Conservation (phyloP, 2,113 vertebrate species). For the Anser brachyrhynchus region DNA sequence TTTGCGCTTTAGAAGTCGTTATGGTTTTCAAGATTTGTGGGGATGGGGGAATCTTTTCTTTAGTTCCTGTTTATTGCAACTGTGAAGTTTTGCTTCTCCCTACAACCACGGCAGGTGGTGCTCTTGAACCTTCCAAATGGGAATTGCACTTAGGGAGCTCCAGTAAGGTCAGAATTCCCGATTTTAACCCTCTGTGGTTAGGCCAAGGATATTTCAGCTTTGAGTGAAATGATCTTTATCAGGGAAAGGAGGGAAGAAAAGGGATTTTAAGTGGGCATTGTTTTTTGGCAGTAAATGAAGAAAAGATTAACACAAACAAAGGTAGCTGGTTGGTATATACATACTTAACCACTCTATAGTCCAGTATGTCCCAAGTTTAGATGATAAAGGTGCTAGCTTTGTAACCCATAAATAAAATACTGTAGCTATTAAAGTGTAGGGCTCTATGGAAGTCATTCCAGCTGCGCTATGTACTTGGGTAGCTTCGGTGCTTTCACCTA, state of each 20-base stretch:
- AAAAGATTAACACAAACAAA: not conserved
- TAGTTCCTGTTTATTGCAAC: not conserved
- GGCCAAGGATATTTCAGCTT: not conserved
- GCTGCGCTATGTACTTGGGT: not conserved
- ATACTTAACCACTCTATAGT: not conserved
- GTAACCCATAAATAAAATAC: not conserved
- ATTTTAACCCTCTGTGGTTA: not conserved
- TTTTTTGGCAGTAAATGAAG: not conserved
- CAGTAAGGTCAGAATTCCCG: not conserved
- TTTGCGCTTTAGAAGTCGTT: not conserved
- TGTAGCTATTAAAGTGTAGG: not conserved
- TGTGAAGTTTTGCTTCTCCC: not conserved
- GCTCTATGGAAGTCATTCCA: not conserved
- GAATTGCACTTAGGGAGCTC: not conserved
- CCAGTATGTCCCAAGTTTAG: not conserved
- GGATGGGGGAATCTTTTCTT: not conserved
- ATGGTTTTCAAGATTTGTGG: not conserved
- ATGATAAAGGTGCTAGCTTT: not conserved
- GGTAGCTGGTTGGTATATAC: not conserved
- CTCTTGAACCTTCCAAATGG: conserved; percentile 16
- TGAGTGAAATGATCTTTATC: not conserved
- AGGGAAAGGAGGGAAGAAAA: not conserved
- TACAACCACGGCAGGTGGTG: conserved; percentile 22
- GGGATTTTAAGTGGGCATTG: not conserved
- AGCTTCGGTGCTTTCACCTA: not conserved